Evolutionary conservation across 2,113 vertebrate species (phyloP), one percentile per base, ranked within the genome.

Genomic region (Symphodus melops): DNA sequence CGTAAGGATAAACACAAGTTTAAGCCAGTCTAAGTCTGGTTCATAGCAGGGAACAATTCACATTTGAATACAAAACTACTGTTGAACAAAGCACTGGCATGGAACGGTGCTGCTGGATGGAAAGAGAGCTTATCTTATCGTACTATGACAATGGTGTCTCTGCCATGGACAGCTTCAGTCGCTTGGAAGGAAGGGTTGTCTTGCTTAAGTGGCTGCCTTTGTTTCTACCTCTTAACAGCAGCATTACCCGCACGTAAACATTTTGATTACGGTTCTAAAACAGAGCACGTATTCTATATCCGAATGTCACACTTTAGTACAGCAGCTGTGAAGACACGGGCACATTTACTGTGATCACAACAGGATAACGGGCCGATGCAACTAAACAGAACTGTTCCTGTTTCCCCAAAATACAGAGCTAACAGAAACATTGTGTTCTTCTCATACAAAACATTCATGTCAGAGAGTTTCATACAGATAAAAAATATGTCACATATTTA

Each of bases 1-100:
- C 86, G 74, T 78, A 81, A 61, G 90, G 83, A 91, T 92, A 89
- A 93, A 91, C 87, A 85, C 56, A 79, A 84, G 81, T 92, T 83
- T 90, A 89, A 94, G 89, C 88, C 84, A 89, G 74, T 53, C 78
- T 77, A 80, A 88, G 82, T 87, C 85, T 86, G 83, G 69, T 54
- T 80, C 62, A 80, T 75, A 61, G 83, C 65, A 39, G 64, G 80
- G 77, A 82, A 88, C 74, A 87, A 89, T 92, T 81, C 71, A 62
- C 65, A 82, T 88, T 82, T 88, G 82, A 84, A 94, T 88, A 72
- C 65, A 55, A 62, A 86, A 83, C 75, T 82, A 88, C 87, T 90
- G 85, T 88, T 74, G 66, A 79, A 79, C 85, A 68, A 86, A 81
- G 78, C 75, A 82, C 70, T 72, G 81, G 86, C 83, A 79, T 81